Base-by-base conservation (phyloP, 2,888 invertebrate species). In the Dryobotodes eremita region DNA sequence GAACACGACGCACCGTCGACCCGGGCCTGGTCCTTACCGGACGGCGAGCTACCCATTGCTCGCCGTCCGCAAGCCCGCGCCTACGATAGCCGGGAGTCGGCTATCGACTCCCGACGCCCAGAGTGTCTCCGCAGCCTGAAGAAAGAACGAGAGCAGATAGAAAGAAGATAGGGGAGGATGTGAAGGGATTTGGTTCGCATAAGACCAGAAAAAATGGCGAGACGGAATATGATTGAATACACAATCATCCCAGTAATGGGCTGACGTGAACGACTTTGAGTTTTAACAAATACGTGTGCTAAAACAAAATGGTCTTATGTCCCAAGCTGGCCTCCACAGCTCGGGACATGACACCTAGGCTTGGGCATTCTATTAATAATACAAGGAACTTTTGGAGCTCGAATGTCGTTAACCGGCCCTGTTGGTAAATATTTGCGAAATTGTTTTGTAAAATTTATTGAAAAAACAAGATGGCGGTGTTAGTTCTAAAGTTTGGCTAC, bases 291-390 rank as follows among this genome's bases (percentile, higher is more conserved):
- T 17, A 50, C 15, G 26, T 26, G 50, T 50, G n/a, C 2, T 8
- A 61, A 7, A 75, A 36, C 0, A 74, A 46, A 13, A 26, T 26
- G 80, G 53, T 62, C 78, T 78, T 80, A 81, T 78, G 73, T 48
- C 78, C 62, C 55, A 1, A 81, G 81, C 78, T 62, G 55, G 3
- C 0, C 3, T 6, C 23, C 13, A 7, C 48, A 81, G 81, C 78
- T 64, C 36, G 26, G n/a, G 73, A 73, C 73, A 73, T 81, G 73
- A 79, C 36, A 55, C 7, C 62, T 55, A 36, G 4, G 10, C 3
- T 31, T 53, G 20, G 13, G 31, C 1, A 53, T 23, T 46, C 7
- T 72, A 11, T 17, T 42, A 8, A 66, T 31, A 26, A 7, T 68
- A 13, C 13, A 50, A 26, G 26, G 20, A 23, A 50, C 31, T 50